A percentile compares a stretch with the other conserved stretches of the same genome.
Conservation (phyloP, 1,140 invertebrate genomes). For the Danaus plexippus region DNA sequence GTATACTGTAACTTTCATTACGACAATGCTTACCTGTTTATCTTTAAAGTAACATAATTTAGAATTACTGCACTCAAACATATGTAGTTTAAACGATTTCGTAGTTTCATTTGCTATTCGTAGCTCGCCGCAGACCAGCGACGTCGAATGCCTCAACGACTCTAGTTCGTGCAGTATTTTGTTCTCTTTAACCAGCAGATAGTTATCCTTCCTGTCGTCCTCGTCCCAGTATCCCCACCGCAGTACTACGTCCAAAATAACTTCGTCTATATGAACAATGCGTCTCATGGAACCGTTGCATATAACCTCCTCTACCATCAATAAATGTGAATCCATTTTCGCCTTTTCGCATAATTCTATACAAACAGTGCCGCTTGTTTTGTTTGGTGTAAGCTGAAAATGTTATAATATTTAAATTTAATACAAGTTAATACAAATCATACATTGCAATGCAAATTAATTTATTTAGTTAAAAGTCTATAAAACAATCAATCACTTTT, state of each 20-base stretch:
- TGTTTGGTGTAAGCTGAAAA: slow-evolving; percentile 81
- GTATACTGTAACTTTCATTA: not conserved
- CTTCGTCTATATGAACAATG: slow-evolving; percentile 84
- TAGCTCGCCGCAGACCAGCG: slow-evolving; percentile 75
- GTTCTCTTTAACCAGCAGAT: slow-evolving; percentile 78
- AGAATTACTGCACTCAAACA: slow-evolving; percentile 84
- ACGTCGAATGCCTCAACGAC: slow-evolving; percentile 72
- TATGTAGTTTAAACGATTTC: slow-evolving; percentile 82
- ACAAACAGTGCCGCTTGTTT: slow-evolving; percentile 82
- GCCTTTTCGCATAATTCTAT: slow-evolving; percentile 77
- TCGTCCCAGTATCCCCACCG: slow-evolving; percentile 91
- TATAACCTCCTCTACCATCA: slow-evolving; percentile 83
- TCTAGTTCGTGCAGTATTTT: slow-evolving; percentile 59
- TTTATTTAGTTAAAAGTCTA: no score
- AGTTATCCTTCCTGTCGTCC: slow-evolving; percentile 84
- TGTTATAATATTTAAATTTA: no score
- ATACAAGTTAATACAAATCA: no score
- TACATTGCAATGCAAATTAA: no score
- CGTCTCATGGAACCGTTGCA: slow-evolving; percentile 79
- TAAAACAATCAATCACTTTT: no score
- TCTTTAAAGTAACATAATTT: slow-evolving; percentile 88
- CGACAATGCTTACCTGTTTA: slow-evolving; percentile 73
- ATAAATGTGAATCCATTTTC: slow-evolving; percentile 74
- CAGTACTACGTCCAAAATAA: slow-evolving; percentile 78
- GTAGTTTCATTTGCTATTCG: slow-evolving; percentile 83